Conservation (phyloP, 2,113 vertebrate genomes). For the Leptosomus discolor region DNA sequence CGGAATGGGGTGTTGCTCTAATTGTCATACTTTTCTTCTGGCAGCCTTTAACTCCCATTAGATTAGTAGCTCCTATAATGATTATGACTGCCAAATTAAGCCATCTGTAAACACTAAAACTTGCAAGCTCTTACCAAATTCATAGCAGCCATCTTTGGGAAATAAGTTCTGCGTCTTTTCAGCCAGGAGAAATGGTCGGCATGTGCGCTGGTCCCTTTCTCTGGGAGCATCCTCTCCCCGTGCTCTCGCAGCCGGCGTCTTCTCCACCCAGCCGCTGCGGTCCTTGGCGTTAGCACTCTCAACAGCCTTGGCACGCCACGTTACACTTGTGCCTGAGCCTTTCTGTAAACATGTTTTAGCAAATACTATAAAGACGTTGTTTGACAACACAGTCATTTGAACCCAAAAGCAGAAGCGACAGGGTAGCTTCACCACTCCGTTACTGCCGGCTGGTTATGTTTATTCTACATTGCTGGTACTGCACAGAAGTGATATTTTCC, state of each 20-base stretch:
- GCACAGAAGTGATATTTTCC: slow-evolving; percentile 69
- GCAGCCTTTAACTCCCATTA: slow-evolving; percentile 66
- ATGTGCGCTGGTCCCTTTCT: not conserved
- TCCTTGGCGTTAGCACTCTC: not conserved
- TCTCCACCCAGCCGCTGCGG: not conserved
- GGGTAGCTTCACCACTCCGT: not conserved
- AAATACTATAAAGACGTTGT: not conserved
- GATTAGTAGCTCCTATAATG: slow-evolving; percentile 69
- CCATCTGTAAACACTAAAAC: slow-evolving; percentile 77
- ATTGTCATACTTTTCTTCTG: slow-evolving; percentile 70
- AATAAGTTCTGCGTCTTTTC: slow-evolving; percentile 20
- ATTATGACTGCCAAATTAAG: slow-evolving; percentile 73
- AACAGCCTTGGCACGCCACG: not conserved
- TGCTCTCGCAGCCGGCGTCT: not conserved
- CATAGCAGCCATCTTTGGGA: slow-evolving; percentile 19
- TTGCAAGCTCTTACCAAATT: slow-evolving; percentile 52
- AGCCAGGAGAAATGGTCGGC: not conserved
- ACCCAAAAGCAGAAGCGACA: slow-evolving; percentile 11
- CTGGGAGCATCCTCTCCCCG: not conserved
- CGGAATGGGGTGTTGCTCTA: slow-evolving; percentile 30
- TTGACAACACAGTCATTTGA: not conserved
- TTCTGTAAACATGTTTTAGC: not conserved
- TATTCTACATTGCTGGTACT: slow-evolving; percentile 60
- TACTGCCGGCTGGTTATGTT: slow-evolving; percentile 29
- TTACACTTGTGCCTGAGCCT: not conserved